Evolutionary conservation across 35 echinoderm and acorn worm species (phyloP).

Genomic region (Ptychodera flava): DNA sequence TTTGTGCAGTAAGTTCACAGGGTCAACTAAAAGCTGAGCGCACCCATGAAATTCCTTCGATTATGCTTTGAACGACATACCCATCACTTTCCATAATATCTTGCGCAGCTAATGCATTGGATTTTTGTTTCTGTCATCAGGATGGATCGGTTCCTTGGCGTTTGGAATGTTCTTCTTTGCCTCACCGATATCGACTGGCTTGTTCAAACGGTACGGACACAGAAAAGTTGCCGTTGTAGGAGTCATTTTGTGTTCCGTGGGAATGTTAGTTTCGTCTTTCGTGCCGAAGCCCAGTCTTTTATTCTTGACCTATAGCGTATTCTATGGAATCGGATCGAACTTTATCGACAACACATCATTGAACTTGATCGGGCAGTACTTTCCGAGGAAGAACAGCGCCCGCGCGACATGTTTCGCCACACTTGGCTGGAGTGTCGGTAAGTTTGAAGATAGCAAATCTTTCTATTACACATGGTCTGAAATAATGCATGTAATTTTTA

Average conservation of each 20-base stretch:
- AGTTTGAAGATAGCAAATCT: too few relatives aligned
- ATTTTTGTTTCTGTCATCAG: too few relatives aligned
- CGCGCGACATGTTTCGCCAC: constrained; percentile 94
- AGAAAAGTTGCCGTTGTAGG: constrained; percentile 64
- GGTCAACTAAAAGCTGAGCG: too few relatives aligned
- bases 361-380: constrained; percentile 77
- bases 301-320: constrained; percentile 85
- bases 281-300: constrained; percentile 59
- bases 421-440: constrained; percentile 95
- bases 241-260: constrained; percentile 57
- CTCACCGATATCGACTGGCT: constrained; percentile 84
- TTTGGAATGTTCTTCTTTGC: constrained; percentile 90
- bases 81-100: too few relatives aligned
- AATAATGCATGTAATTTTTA: not conserved
- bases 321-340: constrained; percentile 80
- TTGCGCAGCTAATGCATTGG: too few relatives aligned
- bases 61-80: too few relatives aligned
- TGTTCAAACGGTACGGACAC: constrained; percentile 97
- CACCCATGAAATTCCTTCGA: too few relatives aligned
- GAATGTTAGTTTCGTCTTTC: constrained; percentile 64
- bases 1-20: too few relatives aligned
- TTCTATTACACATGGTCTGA: too few relatives aligned
- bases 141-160: constrained; percentile 90
- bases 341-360: constrained; percentile 92
- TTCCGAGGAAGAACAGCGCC: constrained; percentile 94